Evolutionary conservation across 2,888 invertebrate species (phyloP), one percentile per base, ranked within the genome.

Genomic region (Helleia helle): DNA sequence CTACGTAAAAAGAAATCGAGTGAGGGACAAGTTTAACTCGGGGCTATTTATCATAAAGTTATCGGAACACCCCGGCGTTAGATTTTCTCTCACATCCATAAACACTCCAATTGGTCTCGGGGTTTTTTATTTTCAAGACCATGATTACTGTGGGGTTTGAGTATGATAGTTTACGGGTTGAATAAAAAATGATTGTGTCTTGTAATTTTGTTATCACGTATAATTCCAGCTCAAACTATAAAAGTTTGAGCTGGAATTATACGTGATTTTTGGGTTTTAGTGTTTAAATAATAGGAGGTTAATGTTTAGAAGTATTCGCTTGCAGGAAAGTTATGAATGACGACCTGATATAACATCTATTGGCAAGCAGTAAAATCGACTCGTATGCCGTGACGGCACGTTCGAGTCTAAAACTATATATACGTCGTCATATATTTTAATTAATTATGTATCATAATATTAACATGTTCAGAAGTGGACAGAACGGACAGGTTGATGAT

Each of bases 31-130:
- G 69, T 71, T 62, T 71, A 72, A 74, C 71, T 71, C 65, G 54
- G n/a, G 64, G 72, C 71, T 80, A 80, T 81, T 81, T 80, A 81
- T 80, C 79, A 76, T 77, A 67, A 75, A 74, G 62, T 74, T 80
- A 80, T 81, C 77, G 69, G 69, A 71, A 76, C 73, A 72, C 71
- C 64, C 56, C 64, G 62, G 59, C 60, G 58, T 67, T 76, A 69
- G 64, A 75, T 77, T 74, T 75, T 75, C 66, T 65, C 61, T 59
- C 61, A 62, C 65, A 66, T 65, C 63, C 60, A 59, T 66, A 68
- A 72, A 73, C 70, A 75, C 71, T 76, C 71, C 64, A 5, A 62
- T 62, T 55, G 62, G 62, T 65, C 62, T 66, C 62, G 65, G 17
- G 18, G 2, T 34, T 75, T 73, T 76, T 77, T 58, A 58, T 77